Conservation (phyloP, 2,888 invertebrate species). For the Embidobia sp. region DNA sequence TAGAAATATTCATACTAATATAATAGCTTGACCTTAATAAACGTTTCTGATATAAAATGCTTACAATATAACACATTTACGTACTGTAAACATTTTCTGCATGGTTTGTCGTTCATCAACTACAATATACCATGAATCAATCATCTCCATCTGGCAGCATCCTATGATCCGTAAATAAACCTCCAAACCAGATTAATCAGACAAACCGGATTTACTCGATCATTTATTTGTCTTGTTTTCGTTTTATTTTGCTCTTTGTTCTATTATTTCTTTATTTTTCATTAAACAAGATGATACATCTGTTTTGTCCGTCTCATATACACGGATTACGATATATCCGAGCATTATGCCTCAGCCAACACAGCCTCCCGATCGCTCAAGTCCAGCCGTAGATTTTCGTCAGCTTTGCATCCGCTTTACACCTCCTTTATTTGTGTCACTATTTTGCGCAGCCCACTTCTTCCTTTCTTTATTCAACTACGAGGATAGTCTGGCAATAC, state of each 20-base stretch:
- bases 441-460: constrained; percentile 47
- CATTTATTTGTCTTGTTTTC: not conserved
- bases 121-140: too few species aligned
- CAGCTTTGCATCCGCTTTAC: constrained; percentile 56
- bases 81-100: too few species aligned
- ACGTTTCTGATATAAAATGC: too few species aligned
- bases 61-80: too few species aligned
- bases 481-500: constrained; percentile 35
- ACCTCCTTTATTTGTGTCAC: constrained; percentile 46
- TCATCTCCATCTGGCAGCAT: too few species aligned
- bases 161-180: too few species aligned
- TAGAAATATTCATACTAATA: too few species aligned
- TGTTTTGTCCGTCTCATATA: constrained; percentile 56
- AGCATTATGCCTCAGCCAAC: constrained; percentile 55
- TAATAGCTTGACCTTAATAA: too few species aligned
- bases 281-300: constrained; percentile 62
- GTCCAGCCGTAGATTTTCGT: constrained; percentile 57
- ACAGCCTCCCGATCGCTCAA: constrained; percentile 56
- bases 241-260: constrained; percentile 16
- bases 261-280: constrained; percentile 58
- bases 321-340: constrained; percentile 51
- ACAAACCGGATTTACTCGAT: not conserved
- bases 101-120: too few species aligned
- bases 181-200: too few species aligned
- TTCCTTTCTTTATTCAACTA: constrained; percentile 49